Percentiles rank a stretch among this genome's conserved stretches.
Conservation (phyloP, 2,113 vertebrate species). For the Microtus richardsoni region DNA sequence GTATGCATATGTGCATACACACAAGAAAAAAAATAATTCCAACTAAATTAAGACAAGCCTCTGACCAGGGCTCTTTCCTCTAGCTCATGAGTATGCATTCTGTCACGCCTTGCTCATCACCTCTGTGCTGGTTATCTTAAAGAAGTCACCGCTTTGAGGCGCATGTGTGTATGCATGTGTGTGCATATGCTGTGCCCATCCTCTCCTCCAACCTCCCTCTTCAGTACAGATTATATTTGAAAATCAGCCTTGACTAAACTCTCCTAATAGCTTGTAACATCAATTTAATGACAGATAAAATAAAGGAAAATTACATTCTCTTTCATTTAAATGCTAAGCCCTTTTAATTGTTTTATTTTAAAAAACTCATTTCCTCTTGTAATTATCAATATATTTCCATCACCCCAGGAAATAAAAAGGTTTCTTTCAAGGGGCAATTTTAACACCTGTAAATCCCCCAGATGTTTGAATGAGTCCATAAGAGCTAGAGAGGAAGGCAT, state of each 20-base stretch:
- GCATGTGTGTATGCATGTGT: neutral
- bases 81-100: neutral
- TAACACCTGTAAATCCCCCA: constrained; percentile 79
- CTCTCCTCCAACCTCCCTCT: neutral
- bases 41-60: neutral
- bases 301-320: constrained; percentile 69
- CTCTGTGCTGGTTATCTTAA: neutral
- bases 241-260: constrained; percentile 70
- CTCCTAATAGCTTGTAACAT: constrained; percentile 69
- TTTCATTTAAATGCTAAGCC: constrained; percentile 73
- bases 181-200: neutral
- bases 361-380: constrained; percentile 70
- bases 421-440: constrained; percentile 75
- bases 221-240: constrained; percentile 62
- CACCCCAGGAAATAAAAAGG: constrained; percentile 79
- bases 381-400: constrained; percentile 81
- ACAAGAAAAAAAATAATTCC: neutral
- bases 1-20: neutral
- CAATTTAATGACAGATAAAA: constrained; percentile 74
- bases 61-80: neutral
- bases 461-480: constrained; percentile 65
- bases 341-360: constrained; percentile 76
- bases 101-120: neutral
- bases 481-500: constrained; percentile 35
- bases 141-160: neutral